Conservation (phyloP, 2,888 invertebrate species). For the Andrena dorsata region DNA sequence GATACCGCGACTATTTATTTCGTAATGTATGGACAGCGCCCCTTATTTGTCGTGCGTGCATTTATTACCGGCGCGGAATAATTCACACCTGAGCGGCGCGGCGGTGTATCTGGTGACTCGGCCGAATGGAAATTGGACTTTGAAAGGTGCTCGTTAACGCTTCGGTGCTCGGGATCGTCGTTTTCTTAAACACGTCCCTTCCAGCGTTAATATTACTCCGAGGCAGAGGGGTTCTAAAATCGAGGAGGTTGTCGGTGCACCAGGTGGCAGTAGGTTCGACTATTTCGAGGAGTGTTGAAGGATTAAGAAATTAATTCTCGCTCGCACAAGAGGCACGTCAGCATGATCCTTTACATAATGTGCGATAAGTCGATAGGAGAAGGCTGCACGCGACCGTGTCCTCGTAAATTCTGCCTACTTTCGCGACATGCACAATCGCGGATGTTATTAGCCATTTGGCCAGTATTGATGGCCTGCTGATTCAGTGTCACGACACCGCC, state of each 20-base stretch:
- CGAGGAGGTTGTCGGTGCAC: no score
- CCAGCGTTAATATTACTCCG: not conserved
- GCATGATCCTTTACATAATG: constrained; percentile 41
- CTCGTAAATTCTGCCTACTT: constrained; percentile 53
- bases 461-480: constrained; percentile 58
- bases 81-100: constrained; percentile 37
- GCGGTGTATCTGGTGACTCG: constrained; percentile 8
- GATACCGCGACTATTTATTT: constrained; percentile 39
- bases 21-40: constrained; percentile 57
- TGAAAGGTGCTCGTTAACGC: constrained; percentile 34
- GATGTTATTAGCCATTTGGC: constrained; percentile 69
- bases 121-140: constrained; percentile 23
- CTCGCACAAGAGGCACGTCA: not conserved
- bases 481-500: constrained; percentile 69
- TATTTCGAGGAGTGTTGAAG: no score
- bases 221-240: no score
- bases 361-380: constrained; percentile 48
- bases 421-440: constrained; percentile 49
- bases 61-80: constrained; percentile 44
- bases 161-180: not conserved
- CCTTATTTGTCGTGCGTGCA: constrained; percentile 42
- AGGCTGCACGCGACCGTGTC: constrained; percentile 32
- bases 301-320: not conserved
- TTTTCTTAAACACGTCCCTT: not conserved
- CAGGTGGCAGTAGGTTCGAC: no score